These are phyloP conservation scores for Lepidurus packardi DNA, from an alignment of 1,140 invertebrate species.

Conservation along the genomic window DNA sequence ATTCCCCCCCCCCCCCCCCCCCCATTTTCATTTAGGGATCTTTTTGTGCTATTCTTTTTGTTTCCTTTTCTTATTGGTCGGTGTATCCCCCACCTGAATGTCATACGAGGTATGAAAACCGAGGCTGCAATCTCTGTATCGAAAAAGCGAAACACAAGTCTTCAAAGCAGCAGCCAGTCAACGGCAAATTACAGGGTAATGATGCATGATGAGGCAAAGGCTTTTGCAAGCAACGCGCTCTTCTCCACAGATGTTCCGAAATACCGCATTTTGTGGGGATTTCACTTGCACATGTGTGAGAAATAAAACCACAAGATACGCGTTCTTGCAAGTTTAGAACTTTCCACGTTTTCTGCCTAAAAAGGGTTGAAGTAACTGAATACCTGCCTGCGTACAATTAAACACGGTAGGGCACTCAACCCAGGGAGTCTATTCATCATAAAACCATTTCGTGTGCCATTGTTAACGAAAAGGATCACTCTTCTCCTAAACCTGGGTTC, in stretches of 20 bases:
- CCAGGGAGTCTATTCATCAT: neutral
- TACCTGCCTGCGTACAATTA: neutral
- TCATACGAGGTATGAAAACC: neutral
- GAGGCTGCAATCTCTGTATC: neutral
- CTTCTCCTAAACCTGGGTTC: neutral
- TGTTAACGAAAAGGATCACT: neutral
- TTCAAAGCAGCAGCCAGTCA: neutral
- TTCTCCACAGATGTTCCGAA: neutral
- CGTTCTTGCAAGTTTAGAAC: neutral
- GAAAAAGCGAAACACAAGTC: neutral
- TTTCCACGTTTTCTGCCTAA: neutral
- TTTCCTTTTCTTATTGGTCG: neutral
- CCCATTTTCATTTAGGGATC: neutral
- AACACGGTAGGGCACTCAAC: neutral
- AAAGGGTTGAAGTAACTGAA: neutral
- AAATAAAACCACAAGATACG: neutral
- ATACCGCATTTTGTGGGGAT: neutral
- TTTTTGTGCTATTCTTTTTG: neutral
- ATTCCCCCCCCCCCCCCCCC: conserved; percentile 9
- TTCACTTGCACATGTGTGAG: neutral
- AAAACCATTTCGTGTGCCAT: neutral
- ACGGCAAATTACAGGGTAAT: neutral
- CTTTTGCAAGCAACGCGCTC: neutral
- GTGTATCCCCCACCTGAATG: neutral
- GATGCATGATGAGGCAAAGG: neutral